Evolutionary conservation across 2,113 vertebrate genomes (phyloP).

Genomic region (Macroglossus sobrinus): DNA sequence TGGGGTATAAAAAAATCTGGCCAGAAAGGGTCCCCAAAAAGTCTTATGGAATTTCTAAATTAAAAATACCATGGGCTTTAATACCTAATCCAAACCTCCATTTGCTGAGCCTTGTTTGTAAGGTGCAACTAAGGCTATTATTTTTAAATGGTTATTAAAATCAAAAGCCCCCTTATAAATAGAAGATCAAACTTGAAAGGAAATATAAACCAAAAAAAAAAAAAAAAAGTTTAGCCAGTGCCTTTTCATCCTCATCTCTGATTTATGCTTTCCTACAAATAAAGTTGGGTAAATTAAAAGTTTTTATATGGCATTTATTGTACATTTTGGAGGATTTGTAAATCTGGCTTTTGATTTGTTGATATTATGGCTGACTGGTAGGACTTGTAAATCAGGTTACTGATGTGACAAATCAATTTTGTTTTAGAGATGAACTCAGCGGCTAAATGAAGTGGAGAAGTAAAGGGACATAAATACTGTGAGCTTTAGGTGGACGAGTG

Average conservation of each 20-base stretch:
- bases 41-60: not conserved
- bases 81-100: not conserved
- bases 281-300: conserved; percentile 56
- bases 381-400: conserved; percentile 49
- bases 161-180: not conserved
- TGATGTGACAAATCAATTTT: conserved; percentile 41
- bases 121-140: not conserved
- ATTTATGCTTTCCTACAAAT: conserved; percentile 50
- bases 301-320: conserved; percentile 66
- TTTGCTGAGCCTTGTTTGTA: not conserved
- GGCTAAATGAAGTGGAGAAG: not conserved
- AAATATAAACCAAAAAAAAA: not conserved
- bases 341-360: conserved; percentile 55
- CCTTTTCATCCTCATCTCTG: not conserved
- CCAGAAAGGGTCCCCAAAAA: not conserved
- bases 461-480: not conserved
- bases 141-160: conserved; percentile 35
- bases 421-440: not conserved
- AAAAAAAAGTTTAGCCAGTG: not conserved
- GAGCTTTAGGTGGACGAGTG: not conserved
- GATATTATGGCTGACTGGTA: not conserved
- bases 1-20: not conserved
- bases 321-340: conserved; percentile 44
- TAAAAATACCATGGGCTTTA: not conserved
- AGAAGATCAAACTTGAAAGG: conserved; percentile 28